Evolutionary conservation across 2,888 invertebrate species (phyloP).

Genomic region (Adela reaumurella): DNA sequence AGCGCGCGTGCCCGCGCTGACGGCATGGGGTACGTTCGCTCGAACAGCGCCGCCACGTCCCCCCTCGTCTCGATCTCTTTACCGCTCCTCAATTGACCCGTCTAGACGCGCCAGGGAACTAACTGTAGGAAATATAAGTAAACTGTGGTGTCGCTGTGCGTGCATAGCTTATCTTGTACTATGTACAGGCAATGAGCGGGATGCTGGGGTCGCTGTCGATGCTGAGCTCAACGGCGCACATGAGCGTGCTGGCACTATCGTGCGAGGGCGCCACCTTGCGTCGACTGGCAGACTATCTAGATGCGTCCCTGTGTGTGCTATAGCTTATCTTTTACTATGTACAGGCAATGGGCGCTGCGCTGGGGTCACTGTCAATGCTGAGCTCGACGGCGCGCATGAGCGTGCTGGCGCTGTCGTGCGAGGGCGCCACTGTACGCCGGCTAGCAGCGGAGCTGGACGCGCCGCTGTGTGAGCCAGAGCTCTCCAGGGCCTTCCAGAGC

Average conservation of each 20-base stretch:
- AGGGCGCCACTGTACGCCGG: constrained; percentile 24
- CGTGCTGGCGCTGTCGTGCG: too few species aligned
- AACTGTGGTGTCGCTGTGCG: constrained; percentile 23
- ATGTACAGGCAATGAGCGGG: constrained; percentile 10
- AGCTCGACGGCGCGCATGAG: too few species aligned
- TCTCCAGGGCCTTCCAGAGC: too few species aligned
- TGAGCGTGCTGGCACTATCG: constrained; percentile 28
- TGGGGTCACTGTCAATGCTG: too few species aligned
- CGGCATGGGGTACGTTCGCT: too few species aligned
- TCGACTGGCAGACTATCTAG: constrained; percentile 21
- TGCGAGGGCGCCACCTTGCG: constrained; percentile 30
- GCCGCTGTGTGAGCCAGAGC: constrained; percentile 21
- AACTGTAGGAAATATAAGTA: too few species aligned
- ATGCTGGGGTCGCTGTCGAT: constrained; percentile 19
- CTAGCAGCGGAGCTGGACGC: constrained; percentile 23
- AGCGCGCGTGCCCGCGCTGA: too few species aligned
- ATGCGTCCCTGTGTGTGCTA: constrained; percentile 22
- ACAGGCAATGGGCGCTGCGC: constrained; percentile 17
- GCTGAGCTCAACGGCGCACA: constrained; percentile 26
- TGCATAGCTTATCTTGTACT: constrained; percentile 17
- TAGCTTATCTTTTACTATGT: constrained; percentile 18
- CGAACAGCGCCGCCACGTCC: too few species aligned
- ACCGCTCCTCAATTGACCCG: too few species aligned
- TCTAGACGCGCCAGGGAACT: too few species aligned
- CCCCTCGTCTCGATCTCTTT: too few species aligned